Percentiles rank a stretch among this genome's conserved stretches.
phyloP scores from a whole-genome alignment of 2,888 invertebrate species.

The Parochlus steinenii region DNA sequence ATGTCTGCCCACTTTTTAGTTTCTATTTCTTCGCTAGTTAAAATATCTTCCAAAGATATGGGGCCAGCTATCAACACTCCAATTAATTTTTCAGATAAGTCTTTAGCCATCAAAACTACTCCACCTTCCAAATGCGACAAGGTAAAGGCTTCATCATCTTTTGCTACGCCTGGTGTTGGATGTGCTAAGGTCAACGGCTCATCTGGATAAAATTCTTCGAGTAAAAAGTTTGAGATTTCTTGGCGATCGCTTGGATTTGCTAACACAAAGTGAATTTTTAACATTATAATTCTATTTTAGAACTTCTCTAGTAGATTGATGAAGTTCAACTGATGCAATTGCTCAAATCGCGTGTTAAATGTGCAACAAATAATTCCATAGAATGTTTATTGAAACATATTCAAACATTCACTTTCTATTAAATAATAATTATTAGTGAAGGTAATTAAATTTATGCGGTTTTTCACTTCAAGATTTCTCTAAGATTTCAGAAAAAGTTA shows the following conservation, averaged over 20 bases:
- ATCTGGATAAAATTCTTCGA: conserved; percentile 22
- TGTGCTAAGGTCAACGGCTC: conserved; percentile 23
- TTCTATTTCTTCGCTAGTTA: conserved; percentile 17
- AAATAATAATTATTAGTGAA: no score
- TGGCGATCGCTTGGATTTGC: conserved; percentile 17
- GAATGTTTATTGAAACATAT: no score
- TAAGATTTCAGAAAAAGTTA: no score
- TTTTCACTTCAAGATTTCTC: no score
- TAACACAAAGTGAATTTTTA: no score
- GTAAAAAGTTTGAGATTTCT: conserved; percentile 20
- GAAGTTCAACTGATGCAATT: no score
- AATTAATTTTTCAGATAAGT: conserved; percentile 17
- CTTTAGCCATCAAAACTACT: conserved; percentile 19
- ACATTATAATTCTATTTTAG: no score
- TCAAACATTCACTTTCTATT: no score
- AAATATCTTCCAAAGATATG: conserved; percentile 19
- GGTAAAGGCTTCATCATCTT: conserved; percentile 20
- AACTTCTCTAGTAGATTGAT: no score
- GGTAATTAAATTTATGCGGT: no score
- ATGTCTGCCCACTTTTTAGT: conserved; percentile 22
- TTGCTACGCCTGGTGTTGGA: conserved; percentile 19
- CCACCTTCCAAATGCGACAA: conserved; percentile 19
- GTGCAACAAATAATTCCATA: no score
- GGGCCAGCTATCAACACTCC: conserved; percentile 22
- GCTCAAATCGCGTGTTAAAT: no score